These are phyloP conservation scores for Sinelater perroti DNA, from an alignment of 2,888 invertebrate species.

Conservation along the genomic window DNA sequence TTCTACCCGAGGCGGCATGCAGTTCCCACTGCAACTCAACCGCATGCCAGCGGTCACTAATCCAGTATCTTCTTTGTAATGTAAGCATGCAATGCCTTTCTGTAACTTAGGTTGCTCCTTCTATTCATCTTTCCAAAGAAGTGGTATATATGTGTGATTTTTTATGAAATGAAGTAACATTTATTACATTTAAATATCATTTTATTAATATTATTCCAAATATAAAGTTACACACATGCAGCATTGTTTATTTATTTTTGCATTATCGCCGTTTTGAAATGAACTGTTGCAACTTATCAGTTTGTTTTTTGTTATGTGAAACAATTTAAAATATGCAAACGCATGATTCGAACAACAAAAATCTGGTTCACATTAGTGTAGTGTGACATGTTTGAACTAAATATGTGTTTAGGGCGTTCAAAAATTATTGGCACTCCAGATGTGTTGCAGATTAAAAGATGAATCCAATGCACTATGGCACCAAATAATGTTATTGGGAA, in stretches of 20 bases:
- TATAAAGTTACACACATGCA: conserved; percentile 34
- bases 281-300: too few species aligned
- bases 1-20: conserved; percentile 18
- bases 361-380: too few species aligned
- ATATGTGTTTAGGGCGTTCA: too few species aligned
- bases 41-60: conserved; percentile 10
- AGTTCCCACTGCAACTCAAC: conserved; percentile 22
- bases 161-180: conserved; percentile 44
- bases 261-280: too few species aligned
- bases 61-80: conserved; percentile 23
- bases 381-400: too few species aligned
- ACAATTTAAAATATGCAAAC: too few species aligned
- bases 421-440: too few species aligned
- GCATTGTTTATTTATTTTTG: conserved; percentile 1
- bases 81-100: conserved; percentile 39
- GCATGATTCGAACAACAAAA: too few species aligned
- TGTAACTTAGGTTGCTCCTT: conserved; percentile 41
- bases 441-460: too few species aligned
- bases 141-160: conserved; percentile 60
- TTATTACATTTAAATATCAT: conserved; percentile 46
- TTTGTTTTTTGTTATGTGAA: too few species aligned
- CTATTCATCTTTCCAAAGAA: conserved; percentile 57
- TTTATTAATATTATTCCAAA: conserved; percentile 44
- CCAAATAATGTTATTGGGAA: too few species aligned
- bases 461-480: too few species aligned